Evolutionary conservation across 2,113 vertebrate genomes (phyloP).

Genomic region (Noturus placidus): DNA sequence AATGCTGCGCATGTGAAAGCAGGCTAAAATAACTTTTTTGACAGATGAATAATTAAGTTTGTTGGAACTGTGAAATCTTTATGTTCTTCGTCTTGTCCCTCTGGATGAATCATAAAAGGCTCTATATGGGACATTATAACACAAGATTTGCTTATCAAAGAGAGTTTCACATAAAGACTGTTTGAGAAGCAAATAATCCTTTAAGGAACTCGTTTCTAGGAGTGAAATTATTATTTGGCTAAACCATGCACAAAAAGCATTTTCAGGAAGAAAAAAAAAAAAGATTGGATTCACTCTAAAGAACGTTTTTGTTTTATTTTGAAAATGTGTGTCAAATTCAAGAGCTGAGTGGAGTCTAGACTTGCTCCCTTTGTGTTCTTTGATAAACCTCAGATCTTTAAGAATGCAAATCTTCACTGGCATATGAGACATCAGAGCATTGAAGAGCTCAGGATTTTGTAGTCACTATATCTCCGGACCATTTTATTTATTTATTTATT

Average conservation of each 20-base stretch:
- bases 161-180: not conserved
- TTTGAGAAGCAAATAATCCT: not conserved
- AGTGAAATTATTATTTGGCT: not conserved
- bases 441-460: not conserved
- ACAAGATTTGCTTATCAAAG: conserved; percentile 1
- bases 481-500: not conserved
- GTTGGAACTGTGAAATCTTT: not conserved
- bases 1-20: not conserved
- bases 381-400: not conserved
- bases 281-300: not conserved
- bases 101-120: not conserved
- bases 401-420: not conserved
- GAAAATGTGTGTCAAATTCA: not conserved
- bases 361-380: no score
- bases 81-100: not conserved
- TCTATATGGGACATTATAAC: not conserved
- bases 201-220: not conserved
- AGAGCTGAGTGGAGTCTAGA: not conserved
- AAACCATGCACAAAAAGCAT: not conserved
- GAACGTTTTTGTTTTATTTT: not conserved
- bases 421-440: not conserved
- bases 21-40: not conserved
- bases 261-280: not conserved
- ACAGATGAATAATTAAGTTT: not conserved
- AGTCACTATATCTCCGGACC: not conserved